phyloP scores from a whole-genome alignment of 2,797 vertebrate species.

The Eptatretus atami region DNA sequence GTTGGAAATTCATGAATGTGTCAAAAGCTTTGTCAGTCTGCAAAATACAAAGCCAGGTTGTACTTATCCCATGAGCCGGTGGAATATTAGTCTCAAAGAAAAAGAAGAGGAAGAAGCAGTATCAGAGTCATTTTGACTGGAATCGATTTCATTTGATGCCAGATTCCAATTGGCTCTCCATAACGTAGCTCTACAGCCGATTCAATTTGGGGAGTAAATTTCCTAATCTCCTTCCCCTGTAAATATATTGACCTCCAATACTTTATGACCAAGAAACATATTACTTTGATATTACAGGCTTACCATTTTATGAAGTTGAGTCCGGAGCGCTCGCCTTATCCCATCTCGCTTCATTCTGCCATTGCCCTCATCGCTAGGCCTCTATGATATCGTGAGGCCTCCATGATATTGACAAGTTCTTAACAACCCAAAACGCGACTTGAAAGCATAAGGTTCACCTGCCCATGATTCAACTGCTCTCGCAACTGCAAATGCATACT shows the following conservation, averaged over 20 bases:
- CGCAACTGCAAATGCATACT: no score
- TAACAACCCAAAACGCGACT: no score
- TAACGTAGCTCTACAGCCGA: conserved; percentile 1
- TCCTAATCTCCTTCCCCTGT: conserved; percentile 6
- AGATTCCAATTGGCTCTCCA: conserved; percentile 4
- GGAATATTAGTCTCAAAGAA: not conserved
- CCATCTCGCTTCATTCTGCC: not conserved
- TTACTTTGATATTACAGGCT: conserved; percentile 5
- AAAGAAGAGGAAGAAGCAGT: conserved; percentile 1
- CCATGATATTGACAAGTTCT: no score
- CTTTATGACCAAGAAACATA: conserved; percentile 5
- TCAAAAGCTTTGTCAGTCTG: not conserved
- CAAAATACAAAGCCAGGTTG: not conserved
- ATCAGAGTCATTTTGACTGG: not conserved
- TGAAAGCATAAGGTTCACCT: no score
- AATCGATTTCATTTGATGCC: conserved; percentile 5
- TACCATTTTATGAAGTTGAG: conserved; percentile 6
- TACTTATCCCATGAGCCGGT: not conserved
- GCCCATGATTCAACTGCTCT: no score
- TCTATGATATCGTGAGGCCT: no score
- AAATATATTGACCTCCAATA: conserved; percentile 5
- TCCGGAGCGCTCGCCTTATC: not conserved
- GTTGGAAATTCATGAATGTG: no score
- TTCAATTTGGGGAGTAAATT: conserved; percentile 6
- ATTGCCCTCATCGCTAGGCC: not conserved